A percentile compares a stretch with the other conserved stretches of the same genome.
These are phyloP conservation scores for Hycleus phaleratus DNA, from an alignment of 1,140 invertebrate genomes.

Conservation along the genomic window DNA sequence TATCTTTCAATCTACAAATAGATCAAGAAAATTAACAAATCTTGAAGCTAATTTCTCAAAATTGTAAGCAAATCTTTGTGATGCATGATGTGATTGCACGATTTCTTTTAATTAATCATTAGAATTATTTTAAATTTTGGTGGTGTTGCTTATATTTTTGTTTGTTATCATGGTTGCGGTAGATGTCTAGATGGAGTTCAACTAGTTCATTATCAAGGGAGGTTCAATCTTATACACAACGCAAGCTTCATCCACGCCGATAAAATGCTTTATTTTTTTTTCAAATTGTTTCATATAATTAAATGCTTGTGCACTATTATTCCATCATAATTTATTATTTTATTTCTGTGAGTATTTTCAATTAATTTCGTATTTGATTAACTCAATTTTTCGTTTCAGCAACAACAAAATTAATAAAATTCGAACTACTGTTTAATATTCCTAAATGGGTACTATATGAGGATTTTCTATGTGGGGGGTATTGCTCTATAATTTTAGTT, in stretches of 20 bases:
- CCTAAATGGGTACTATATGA: background rate
- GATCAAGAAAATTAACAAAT: no score
- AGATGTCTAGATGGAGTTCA: conserved; percentile 57
- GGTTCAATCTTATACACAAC: conserved; percentile 50
- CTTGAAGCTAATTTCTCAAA: no score
- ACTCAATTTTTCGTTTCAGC: no score
- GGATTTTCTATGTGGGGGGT: background rate
- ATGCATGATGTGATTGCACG: background rate
- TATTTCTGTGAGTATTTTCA: no score
- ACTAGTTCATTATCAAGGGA: conserved; percentile 54
- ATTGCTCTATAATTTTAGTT: background rate
- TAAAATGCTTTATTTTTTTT: conserved; percentile 12
- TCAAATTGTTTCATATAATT: background rate
- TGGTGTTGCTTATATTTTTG: conserved; percentile 20
- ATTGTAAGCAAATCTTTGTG: no score
- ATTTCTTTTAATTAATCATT: background rate
- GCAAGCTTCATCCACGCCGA: conserved; percentile 18
- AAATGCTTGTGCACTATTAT: no score
- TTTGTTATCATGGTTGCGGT: conserved; percentile 43
- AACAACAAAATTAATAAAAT: no score
- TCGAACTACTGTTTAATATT: background rate
- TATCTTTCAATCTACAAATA: no score
- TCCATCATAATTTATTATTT: no score
- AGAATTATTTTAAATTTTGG: background rate
- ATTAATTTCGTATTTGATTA: no score